These are phyloP conservation scores for Takifugu flavidus DNA, from an alignment of 2,113 vertebrate genomes.

Conservation along the genomic window DNA sequence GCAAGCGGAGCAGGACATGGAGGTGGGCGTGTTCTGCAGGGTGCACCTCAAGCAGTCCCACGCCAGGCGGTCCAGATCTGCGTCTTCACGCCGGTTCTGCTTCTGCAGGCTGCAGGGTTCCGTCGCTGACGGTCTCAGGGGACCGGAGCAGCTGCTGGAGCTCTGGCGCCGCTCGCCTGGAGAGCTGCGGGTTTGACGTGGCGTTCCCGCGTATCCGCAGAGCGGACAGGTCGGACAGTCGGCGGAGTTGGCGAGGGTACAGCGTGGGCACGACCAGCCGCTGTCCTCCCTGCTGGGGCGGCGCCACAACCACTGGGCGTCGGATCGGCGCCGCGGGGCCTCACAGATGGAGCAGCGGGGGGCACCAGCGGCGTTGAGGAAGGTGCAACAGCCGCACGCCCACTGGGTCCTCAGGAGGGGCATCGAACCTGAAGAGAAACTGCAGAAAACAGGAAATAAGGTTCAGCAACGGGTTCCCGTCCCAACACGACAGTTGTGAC, in stretches of 20 bases:
- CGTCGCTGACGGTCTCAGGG: slow-evolving; percentile 26
- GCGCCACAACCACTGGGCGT: slow-evolving; percentile 78
- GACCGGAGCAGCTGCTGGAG: slow-evolving; percentile 66
- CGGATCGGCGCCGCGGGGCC: slow-evolving; percentile 78
- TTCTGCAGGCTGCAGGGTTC: slow-evolving; percentile 14
- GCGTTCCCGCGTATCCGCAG: slow-evolving; percentile 56
- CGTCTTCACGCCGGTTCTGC: neutral
- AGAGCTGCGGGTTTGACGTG: slow-evolving; percentile 10
- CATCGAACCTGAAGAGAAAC: slow-evolving; percentile 78
- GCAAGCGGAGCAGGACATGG: slow-evolving; percentile 84
- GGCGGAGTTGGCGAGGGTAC: slow-evolving; percentile 81
- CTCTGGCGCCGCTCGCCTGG: slow-evolving; percentile 27
- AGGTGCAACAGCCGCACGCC: slow-evolving; percentile 86
- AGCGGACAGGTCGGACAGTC: slow-evolving; percentile 77
- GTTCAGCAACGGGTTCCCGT: too few species aligned
- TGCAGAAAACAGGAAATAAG: slow-evolving; percentile 6
- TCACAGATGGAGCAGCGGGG: slow-evolving; percentile 88
- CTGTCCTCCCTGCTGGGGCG: slow-evolving; percentile 71
- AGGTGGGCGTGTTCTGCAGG: slow-evolving; percentile 80
- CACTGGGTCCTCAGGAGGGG: slow-evolving; percentile 82
- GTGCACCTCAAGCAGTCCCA: slow-evolving; percentile 89
- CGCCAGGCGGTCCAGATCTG: slow-evolving; percentile 15
- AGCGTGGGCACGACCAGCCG: slow-evolving; percentile 81
- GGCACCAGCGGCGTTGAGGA: slow-evolving; percentile 80
- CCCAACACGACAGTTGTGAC: too few species aligned